These are phyloP conservation scores for Apoda limacodes DNA, from an alignment of 2,888 invertebrate species.

Conservation along the genomic window DNA sequence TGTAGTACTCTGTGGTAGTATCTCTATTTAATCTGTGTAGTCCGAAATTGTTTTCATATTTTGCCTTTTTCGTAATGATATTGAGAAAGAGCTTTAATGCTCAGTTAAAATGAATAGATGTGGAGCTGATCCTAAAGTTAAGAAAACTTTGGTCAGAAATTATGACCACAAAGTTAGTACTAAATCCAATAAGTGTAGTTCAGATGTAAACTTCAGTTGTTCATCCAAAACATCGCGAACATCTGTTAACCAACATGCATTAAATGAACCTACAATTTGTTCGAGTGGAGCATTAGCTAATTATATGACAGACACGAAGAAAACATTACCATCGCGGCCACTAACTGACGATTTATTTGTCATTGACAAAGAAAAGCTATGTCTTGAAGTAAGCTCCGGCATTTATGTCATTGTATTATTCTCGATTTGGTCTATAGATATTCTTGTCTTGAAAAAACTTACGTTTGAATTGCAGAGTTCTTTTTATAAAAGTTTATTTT, in stretches of 20 bases:
- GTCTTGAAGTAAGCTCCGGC: conserved; percentile 40
- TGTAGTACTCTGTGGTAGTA: too few species aligned
- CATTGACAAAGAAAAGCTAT: conserved; percentile 29
- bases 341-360: conserved; percentile 29
- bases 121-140: conserved; percentile 44
- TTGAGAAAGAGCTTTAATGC: not conserved
- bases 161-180: conserved; percentile 35
- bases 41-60: too few species aligned
- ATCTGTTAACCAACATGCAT: conserved; percentile 26
- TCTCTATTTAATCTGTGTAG: too few species aligned
- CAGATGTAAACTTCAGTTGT: conserved; percentile 37
- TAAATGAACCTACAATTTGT: conserved; percentile 43
- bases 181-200: conserved; percentile 25
- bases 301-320: conserved; percentile 40
- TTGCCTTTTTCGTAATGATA: too few species aligned
- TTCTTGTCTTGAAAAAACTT: not conserved
- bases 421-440: too few species aligned
- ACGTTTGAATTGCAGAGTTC: not conserved
- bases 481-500: too few species aligned
- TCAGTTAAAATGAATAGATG: conserved; percentile 33
- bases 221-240: too few species aligned
- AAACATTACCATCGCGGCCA: conserved; percentile 26
- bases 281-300: conserved; percentile 49
- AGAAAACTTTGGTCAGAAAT: conserved; percentile 50
- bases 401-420: too few species aligned